Conservation (phyloP, 2,113 vertebrate genomes). For the Python bivittatus region DNA sequence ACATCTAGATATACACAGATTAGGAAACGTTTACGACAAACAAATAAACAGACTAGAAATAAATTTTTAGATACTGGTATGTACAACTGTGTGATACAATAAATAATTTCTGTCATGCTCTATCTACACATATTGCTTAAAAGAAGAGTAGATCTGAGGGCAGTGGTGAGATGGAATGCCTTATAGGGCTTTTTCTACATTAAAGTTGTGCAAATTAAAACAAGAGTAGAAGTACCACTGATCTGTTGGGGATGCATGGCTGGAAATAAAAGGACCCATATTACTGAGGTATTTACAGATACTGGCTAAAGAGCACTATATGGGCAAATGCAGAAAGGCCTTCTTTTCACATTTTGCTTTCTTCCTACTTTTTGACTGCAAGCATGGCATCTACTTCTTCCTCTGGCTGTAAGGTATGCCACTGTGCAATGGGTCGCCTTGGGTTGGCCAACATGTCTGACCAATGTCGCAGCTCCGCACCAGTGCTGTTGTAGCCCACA, state of each 20-base stretch:
- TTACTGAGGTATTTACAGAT: slow-evolving; percentile 99
- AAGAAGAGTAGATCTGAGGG: slow-evolving; percentile 90
- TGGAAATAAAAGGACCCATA: slow-evolving; percentile 89
- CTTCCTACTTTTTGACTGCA: slow-evolving; percentile 91
- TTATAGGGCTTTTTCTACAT: slow-evolving; percentile 75
- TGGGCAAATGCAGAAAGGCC: slow-evolving; percentile 87
- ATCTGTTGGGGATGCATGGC: slow-evolving; percentile 75
- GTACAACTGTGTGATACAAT: slow-evolving; percentile 97
- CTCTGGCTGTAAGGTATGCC: slow-evolving; percentile 95
- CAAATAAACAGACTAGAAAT: slow-evolving; percentile 99
- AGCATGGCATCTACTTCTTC: slow-evolving; percentile 97
- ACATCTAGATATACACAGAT: slow-evolving; percentile 99
- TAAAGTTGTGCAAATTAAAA: slow-evolving; percentile 82
- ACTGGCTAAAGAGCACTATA: slow-evolving; percentile 97
- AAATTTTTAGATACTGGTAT: slow-evolving; percentile 93
- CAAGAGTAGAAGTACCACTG: slow-evolving; percentile 74
- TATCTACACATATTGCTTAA: slow-evolving; percentile 99
- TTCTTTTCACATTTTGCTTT: slow-evolving; percentile 57
- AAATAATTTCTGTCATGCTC: slow-evolving; percentile 98
- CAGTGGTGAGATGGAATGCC: slow-evolving; percentile 72
- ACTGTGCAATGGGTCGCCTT: slow-evolving; percentile 96
- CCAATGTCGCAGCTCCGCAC: slow-evolving; percentile 97
- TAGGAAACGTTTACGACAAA: slow-evolving; percentile 99
- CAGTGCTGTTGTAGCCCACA: slow-evolving; percentile 97
- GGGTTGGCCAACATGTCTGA: slow-evolving; percentile 99